A percentile compares a stretch with the other conserved stretches of the same genome.
Evolutionary conservation across 2,113 vertebrate species (phyloP).

Genomic region (Lanius ludovicianus): DNA sequence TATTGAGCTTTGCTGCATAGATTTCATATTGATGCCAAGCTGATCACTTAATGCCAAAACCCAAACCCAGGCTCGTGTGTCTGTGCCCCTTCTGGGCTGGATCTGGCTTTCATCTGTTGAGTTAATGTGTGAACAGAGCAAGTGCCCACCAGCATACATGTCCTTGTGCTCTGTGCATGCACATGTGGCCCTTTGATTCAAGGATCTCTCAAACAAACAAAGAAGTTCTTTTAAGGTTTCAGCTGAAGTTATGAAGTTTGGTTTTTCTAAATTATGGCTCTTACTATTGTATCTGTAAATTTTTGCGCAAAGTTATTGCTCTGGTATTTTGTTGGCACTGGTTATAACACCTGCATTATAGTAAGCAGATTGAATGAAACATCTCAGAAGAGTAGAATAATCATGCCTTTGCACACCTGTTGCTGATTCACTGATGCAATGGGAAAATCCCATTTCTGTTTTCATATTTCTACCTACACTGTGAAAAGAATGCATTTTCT

Average conservation of each 20-base stretch:
- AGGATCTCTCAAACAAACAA: not conserved
- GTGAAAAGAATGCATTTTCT: not conserved
- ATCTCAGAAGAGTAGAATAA: not conserved
- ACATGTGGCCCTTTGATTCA: not conserved
- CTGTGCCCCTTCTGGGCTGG: not conserved
- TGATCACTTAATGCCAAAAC: not conserved
- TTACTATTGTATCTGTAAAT: not conserved
- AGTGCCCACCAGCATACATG: accelerated
- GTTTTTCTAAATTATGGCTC: not conserved
- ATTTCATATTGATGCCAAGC: not conserved
- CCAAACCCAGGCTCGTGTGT: not conserved
- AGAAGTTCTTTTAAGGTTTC: not conserved
- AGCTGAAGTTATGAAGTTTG: not conserved
- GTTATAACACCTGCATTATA: not conserved
- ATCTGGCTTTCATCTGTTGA: not conserved
- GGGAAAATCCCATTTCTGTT: constrained; percentile 1
- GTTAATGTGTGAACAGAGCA: not conserved
- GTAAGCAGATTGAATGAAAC: not conserved
- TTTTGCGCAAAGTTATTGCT: not conserved
- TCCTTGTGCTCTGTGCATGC: not conserved
- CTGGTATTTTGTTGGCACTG: not conserved
- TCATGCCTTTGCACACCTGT: not conserved
- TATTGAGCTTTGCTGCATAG: not conserved
- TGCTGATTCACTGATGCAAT: not conserved
- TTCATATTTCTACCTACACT: not conserved